Evolutionary conservation across 2,113 vertebrate species (phyloP).

Genomic region (Hystrix brachyura): DNA sequence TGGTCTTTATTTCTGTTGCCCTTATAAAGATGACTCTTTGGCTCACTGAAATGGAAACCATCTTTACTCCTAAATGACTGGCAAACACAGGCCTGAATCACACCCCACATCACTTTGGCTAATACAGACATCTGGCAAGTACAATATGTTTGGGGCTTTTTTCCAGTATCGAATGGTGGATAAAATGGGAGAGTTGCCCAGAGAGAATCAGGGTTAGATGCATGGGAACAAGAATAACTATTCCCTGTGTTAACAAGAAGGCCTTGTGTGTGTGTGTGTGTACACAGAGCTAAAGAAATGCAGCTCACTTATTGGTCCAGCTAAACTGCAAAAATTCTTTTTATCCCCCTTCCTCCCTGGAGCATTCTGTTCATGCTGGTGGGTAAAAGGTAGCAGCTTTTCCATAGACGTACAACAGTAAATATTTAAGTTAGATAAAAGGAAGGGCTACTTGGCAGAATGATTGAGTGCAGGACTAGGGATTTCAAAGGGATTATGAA

Average conservation of each 20-base stretch:
- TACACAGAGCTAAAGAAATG: slow-evolving; percentile 66
- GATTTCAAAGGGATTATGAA: slow-evolving; percentile 68
- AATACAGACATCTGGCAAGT: slow-evolving; percentile 58
- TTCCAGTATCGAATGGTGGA: slow-evolving; percentile 67
- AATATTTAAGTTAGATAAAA: slow-evolving; percentile 74
- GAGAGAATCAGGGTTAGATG: slow-evolving; percentile 43
- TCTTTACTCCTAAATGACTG: slow-evolving; percentile 38
- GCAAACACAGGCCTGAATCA: slow-evolving; percentile 41
- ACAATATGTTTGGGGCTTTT: slow-evolving; percentile 61
- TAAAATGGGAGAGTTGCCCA: slow-evolving; percentile 63
- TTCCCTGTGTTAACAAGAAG: slow-evolving; percentile 77
- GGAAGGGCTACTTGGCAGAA: slow-evolving; percentile 59
- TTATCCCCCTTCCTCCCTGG: slow-evolving; percentile 16
- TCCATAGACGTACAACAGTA: slow-evolving; percentile 71
- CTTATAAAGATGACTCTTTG: slow-evolving; percentile 49
- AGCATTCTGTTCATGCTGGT: slow-evolving; percentile 75
- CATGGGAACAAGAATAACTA: slow-evolving; percentile 74
- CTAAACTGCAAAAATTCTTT: slow-evolving; percentile 71
- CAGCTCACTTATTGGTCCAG: slow-evolving; percentile 75
- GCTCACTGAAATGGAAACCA: slow-evolving; percentile 64
- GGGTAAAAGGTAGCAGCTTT: slow-evolving; percentile 71
- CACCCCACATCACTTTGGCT: slow-evolving; percentile 7
- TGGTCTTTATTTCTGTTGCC: slow-evolving; percentile 44
- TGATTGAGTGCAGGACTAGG: background rate
- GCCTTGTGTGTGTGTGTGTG: background rate